Base-by-base conservation (phyloP, 2,888 invertebrate genomes). In the Rhingia rostrata region DNA sequence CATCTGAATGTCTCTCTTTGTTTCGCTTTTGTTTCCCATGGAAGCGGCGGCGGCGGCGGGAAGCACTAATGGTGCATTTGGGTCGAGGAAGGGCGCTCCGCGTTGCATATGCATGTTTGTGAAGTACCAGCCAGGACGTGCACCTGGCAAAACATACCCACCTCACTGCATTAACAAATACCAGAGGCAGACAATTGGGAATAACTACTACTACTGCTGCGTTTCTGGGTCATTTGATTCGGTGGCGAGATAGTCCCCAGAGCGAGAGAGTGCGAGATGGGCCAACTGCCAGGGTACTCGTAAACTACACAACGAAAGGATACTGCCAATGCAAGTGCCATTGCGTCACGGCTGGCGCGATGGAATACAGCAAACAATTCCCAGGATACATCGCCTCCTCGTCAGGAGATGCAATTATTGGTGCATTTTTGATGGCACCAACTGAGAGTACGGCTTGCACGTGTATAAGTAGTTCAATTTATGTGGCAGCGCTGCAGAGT, bases 141-240 rank as follows among this genome's bases (percentile, higher is more conserved):
- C 82, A 82, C 77, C 82, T 81, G 81, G 75, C 70, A 70, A 75
- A 77, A 77, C 45, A 53, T 64, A 60, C 66, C 73, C 37, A 10
- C 9, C 33, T n/a, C 5, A 10, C 54, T 41, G 72, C 72, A 82
- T 77, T 82, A 77, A 70, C 70, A 72, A 72, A 66, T 49, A 72
- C 66, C 77, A 82, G 78, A 70, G 78, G 39, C 70, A 77, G 77
- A 77, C 82, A 72, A 82, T 82, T 82, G 64, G 66, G 72, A 67
- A 66, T 67, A 66, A 64, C 75, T 75, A 41, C 70, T 54, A 54
- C 60, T 61, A 64, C 75, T 75, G 37, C 70, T 54, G 60, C 60
- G 64, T 82, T 82, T 82, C 77, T 82, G 78, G 82, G 82, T 82
- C 82, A 82, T 77, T 70, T 72, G 82, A 82, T 77, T 72, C 49